Conservation (phyloP, 2,797 vertebrate species). For the Gobio occitaniae region DNA sequence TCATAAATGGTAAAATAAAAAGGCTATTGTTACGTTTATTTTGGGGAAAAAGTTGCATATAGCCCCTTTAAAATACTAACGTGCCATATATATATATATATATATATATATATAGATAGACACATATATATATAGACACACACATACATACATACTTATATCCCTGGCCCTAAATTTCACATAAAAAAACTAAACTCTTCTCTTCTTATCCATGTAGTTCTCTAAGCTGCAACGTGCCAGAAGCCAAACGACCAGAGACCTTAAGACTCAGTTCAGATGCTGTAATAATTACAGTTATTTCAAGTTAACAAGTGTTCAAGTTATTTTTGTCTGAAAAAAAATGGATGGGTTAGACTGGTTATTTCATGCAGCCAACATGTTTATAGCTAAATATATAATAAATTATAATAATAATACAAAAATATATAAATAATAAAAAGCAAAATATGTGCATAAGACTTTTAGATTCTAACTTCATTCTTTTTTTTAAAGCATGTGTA, state of each 20-base stretch:
- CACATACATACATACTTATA: too few species aligned
- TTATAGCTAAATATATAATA: too few species aligned
- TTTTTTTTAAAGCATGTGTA: neutral
- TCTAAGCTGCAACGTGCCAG: neutral
- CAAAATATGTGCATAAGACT: neutral
- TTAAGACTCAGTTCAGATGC: neutral
- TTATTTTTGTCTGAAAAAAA: constrained; percentile 2
- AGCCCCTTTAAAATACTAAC: too few species aligned
- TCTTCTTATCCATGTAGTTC: too few species aligned
- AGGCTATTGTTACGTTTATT: too few species aligned
- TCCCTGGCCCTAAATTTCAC: too few species aligned
- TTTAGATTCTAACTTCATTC: neutral
- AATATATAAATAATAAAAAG: neutral
- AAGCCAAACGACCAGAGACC: neutral
- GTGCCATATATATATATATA: too few species aligned
- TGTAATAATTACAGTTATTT: constrained; percentile 18
- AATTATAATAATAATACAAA: too few species aligned
- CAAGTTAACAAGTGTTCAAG: neutral
- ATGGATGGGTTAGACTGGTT: neutral
- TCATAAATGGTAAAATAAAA: too few species aligned
- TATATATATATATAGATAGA: too few species aligned
- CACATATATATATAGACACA: too few species aligned
- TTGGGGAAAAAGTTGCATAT: too few species aligned
- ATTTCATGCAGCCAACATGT: neutral
- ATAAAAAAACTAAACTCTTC: neutral